A percentile compares a stretch with the other conserved stretches of the same genome.
Evolutionary conservation across 2,888 invertebrate genomes (phyloP).

Genomic region (Pecten maximus): DNA sequence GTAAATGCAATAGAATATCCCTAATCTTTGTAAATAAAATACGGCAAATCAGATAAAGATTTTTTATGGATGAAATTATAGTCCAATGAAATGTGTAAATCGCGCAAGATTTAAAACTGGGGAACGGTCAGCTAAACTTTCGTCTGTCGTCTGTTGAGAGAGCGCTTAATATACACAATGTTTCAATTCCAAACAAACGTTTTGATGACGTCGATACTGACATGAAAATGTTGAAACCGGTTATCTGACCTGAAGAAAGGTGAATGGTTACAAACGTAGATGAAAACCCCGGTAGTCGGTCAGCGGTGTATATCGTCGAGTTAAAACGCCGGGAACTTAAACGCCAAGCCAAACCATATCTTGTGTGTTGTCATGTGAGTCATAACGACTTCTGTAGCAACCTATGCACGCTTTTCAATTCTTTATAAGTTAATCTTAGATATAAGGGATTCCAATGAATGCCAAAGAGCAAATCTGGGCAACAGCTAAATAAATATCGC

Average conservation of each 20-base stretch:
- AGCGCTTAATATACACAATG: too few relatives aligned
- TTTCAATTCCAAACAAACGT: too few relatives aligned
- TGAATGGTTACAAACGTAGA: background rate
- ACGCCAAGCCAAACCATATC: background rate
- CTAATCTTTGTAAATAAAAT: too few relatives aligned
- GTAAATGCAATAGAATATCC: too few relatives aligned
- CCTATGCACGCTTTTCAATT: constrained; percentile 24
- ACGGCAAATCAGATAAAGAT: too few relatives aligned
- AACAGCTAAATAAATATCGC: background rate
- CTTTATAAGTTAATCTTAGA: background rate
- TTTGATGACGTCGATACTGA: too few relatives aligned
- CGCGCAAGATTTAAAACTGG: too few relatives aligned
- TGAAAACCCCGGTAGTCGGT: background rate
- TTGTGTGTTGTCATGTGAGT: background rate
- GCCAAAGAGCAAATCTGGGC: background rate
- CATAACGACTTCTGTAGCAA: background rate
- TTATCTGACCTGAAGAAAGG: background rate
- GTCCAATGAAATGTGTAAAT: too few relatives aligned
- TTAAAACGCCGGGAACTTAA: background rate
- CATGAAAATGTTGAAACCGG: background rate
- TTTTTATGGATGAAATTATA: too few relatives aligned
- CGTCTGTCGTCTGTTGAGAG: too few relatives aligned
- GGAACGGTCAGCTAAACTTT: too few relatives aligned
- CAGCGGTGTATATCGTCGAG: background rate
- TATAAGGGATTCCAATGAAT: constrained; percentile 18